Conservation (phyloP, 2,113 vertebrate genomes). For the Calonectris borealis region DNA sequence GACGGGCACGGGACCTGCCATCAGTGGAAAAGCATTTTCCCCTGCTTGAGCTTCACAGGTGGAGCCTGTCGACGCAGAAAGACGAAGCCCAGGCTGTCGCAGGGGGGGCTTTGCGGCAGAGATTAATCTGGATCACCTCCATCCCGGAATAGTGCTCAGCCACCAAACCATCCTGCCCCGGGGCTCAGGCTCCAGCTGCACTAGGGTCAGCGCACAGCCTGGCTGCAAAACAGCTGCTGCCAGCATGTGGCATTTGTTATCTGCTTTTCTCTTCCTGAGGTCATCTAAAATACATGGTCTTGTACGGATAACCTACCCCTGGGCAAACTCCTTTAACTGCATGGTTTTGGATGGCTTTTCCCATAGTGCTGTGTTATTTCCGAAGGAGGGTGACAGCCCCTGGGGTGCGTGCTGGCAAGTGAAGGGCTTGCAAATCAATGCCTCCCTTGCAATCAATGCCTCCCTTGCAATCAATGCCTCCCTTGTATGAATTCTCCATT, state of each 20-base stretch:
- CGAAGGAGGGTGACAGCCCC: not conserved
- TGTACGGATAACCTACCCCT: not conserved
- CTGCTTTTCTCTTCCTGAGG: not conserved
- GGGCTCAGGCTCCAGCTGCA: not conserved
- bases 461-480: no score
- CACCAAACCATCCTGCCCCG: not conserved
- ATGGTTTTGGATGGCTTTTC: not conserved
- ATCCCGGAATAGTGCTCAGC: not conserved
- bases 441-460: no score
- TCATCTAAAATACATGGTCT: not conserved
- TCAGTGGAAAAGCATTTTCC: not conserved
- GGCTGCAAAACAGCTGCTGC: not conserved
- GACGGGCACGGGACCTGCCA: accelerated
- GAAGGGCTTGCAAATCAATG: not conserved
- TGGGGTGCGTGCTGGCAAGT: not conserved
- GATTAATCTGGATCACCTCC: not conserved
- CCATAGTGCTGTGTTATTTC: not conserved
- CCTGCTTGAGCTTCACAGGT: not conserved
- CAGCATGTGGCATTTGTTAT: not conserved
- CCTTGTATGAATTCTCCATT: accelerated
- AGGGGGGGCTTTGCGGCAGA: not conserved
- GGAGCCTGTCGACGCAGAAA: not conserved
- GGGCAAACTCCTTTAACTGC: not conserved
- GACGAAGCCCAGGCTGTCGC: accelerated
- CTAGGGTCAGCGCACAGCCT: not conserved